Conservation (phyloP, 2,888 invertebrate species). For the Leptothorax acervorum region DNA sequence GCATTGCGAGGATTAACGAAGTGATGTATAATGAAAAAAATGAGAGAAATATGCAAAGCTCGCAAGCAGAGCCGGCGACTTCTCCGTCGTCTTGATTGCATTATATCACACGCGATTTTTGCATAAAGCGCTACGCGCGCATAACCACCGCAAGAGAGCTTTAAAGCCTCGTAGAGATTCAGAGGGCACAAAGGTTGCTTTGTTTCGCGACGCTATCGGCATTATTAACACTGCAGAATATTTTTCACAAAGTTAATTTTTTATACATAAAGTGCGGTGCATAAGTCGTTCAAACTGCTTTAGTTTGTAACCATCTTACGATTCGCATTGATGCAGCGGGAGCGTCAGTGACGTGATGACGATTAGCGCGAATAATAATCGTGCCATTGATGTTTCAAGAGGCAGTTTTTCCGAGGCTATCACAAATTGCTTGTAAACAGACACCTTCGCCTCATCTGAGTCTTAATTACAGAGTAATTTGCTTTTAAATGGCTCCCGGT, state of each 20-base stretch:
- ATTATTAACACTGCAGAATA: slow-evolving; percentile 41
- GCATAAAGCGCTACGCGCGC: slow-evolving; percentile 43
- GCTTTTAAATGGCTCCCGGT: background rate
- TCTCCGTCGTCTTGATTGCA: slow-evolving; percentile 52
- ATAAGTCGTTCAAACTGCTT: slow-evolving; percentile 16
- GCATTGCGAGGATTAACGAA: slow-evolving; percentile 61
- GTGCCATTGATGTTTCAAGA: slow-evolving; percentile 14
- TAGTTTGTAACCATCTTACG: background rate
- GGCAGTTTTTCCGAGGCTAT: slow-evolving; percentile 1
- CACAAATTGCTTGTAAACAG: slow-evolving; percentile 53
- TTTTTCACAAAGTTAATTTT: slow-evolving; percentile 38
- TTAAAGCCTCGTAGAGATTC: slow-evolving; percentile 24
- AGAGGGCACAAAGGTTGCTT: slow-evolving; percentile 37
- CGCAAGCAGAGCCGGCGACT: slow-evolving; percentile 54
- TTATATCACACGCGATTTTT: slow-evolving; percentile 55
- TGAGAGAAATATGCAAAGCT: slow-evolving; percentile 63
- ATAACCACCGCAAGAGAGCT: slow-evolving; percentile 21
- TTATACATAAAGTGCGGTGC: background rate
- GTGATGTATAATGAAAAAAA: slow-evolving; percentile 65
- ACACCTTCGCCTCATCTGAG: background rate
- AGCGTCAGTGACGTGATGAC: slow-evolving; percentile 10
- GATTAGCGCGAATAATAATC: background rate
- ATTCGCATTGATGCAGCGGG: background rate
- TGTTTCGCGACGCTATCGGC: slow-evolving; percentile 43
- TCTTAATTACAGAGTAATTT: slow-evolving; percentile 57